A percentile compares a stretch with the other conserved stretches of the same genome.
Evolutionary conservation across 2,888 invertebrate species (phyloP).

Genomic region (Taenaris catops): DNA sequence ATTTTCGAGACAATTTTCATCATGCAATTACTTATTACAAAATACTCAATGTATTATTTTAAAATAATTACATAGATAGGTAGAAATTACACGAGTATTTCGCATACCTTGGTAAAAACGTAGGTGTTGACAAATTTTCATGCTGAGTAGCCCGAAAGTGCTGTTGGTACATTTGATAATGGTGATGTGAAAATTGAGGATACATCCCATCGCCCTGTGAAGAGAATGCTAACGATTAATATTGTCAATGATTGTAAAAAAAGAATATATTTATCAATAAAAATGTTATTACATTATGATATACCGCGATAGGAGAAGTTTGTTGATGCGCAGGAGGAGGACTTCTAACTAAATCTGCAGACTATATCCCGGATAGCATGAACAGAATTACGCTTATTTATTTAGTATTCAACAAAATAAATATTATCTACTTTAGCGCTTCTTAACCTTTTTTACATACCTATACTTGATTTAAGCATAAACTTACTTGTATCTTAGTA

Average conservation of each 20-base stretch:
- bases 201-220: slow-evolving; percentile 72
- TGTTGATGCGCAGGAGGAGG: slow-evolving; percentile 93
- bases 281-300: slow-evolving; percentile 46
- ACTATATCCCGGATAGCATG: slow-evolving; percentile 81
- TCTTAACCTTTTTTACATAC: slow-evolving; percentile 4
- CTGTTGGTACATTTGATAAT: slow-evolving; percentile 75
- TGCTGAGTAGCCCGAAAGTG: slow-evolving; percentile 73
- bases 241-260: neutral
- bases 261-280: slow-evolving; percentile 10
- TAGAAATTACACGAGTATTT: no score
- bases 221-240: slow-evolving; percentile 16
- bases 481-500: no score
- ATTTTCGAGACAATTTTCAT: no score
- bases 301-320: slow-evolving; percentile 86
- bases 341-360: slow-evolving; percentile 83
- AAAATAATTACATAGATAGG: no score
- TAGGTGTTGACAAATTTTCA: slow-evolving; percentile 56
- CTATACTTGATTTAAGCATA: no score
- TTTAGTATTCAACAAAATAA: slow-evolving; percentile 10
- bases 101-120: slow-evolving; percentile 60
- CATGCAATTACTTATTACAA: no score
- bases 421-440: slow-evolving; percentile 1
- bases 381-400: slow-evolving; percentile 36
- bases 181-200: slow-evolving; percentile 73
- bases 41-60: no score